These are phyloP conservation scores for Alethe diademata DNA, from an alignment of 2,113 vertebrate species.

Conservation along the genomic window DNA sequence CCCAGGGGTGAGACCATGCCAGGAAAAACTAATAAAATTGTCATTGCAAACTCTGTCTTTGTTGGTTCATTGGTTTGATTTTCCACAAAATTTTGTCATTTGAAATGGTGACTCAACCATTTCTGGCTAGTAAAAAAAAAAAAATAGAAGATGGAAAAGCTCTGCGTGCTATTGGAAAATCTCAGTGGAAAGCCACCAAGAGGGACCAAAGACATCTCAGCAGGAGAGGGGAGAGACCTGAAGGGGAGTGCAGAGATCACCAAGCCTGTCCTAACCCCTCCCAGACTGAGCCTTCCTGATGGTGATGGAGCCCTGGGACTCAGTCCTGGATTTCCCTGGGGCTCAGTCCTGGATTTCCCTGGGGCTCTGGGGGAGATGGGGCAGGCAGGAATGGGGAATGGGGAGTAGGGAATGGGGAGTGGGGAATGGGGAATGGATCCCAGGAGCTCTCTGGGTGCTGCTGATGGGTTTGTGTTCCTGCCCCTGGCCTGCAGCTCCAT, in stretches of 20 bases:
- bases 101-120: background rate
- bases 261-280: rapidly evolving
- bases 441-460: background rate
- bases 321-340: background rate
- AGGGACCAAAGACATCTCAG: too few species aligned
- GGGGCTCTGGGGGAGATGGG: too few species aligned
- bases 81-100: background rate
- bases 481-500: background rate
- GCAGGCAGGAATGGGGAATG: too few species aligned
- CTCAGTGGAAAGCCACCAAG: background rate
- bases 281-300: background rate
- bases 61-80: background rate
- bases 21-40: background rate
- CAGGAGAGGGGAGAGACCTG: background rate
- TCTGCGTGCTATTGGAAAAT: background rate
- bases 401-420: too few species aligned
- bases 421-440: too few species aligned
- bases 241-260: background rate
- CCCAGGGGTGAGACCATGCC: background rate
- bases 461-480: background rate
- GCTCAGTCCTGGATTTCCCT: background rate
- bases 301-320: rapidly evolving
- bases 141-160: background rate
- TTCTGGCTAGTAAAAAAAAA: background rate
- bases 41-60: background rate